Evolutionary conservation across 2,113 vertebrate species (phyloP).

Genomic region (Megaleporinus macrocephalus): DNA sequence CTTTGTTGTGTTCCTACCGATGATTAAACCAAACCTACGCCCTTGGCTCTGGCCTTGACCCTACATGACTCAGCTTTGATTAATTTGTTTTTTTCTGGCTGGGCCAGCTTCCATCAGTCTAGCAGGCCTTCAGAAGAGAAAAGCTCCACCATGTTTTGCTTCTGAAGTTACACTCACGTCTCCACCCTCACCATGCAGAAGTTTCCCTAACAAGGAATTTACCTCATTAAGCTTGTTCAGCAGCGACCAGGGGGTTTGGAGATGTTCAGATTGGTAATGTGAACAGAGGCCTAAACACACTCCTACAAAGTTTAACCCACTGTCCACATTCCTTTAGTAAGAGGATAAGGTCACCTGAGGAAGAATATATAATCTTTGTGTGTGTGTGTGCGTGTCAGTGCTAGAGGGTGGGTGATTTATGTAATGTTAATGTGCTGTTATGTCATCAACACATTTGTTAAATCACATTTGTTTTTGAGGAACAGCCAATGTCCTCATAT

Average conservation of each 20-base stretch:
- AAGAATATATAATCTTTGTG: neutral
- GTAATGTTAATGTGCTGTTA: neutral
- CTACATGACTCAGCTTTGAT: slow-evolving; percentile 40
- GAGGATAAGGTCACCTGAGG: slow-evolving; percentile 31
- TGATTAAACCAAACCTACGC: no score
- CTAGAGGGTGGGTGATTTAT: no score
- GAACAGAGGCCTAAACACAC: slow-evolving; percentile 11
- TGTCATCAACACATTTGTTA: no score
- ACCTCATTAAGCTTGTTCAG: slow-evolving; percentile 34
- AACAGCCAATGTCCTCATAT: no score
- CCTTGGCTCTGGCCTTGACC: slow-evolving; percentile 26
- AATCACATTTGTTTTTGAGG: no score
- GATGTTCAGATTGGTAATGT: slow-evolving; percentile 30
- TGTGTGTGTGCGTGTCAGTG: no score
- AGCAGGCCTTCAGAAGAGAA: slow-evolving; percentile 1
- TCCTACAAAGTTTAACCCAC: slow-evolving; percentile 46
- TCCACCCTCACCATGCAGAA: neutral
- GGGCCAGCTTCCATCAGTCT: slow-evolving; percentile 13
- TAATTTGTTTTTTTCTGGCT: slow-evolving; percentile 20
- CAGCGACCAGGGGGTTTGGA: slow-evolving; percentile 13
- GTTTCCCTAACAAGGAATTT: slow-evolving; percentile 33
- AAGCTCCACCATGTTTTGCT: neutral
- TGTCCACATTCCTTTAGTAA: slow-evolving; percentile 39
- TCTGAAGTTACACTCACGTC: neutral
- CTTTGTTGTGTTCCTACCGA: no score